Evolutionary conservation across 2,888 invertebrate genomes (phyloP), one percentile per base, ranked within the genome.

Genomic region (Elysia crispata): DNA sequence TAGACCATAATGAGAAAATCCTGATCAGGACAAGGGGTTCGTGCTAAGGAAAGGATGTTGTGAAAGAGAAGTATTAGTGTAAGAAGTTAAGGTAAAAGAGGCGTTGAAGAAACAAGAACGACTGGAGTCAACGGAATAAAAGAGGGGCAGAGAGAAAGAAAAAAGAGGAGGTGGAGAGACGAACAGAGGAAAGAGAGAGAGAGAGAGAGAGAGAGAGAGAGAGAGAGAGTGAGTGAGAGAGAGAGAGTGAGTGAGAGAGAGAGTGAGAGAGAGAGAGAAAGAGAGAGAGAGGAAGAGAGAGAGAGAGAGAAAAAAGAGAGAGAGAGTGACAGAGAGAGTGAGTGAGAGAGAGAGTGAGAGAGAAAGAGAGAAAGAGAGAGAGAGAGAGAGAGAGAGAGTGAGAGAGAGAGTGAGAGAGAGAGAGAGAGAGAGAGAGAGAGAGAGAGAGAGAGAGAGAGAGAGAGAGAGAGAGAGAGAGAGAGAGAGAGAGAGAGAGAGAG

Each of bases 371-470:
- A 49, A 49, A 41, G 66, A 49, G 64, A 77, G 69, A 77, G 77
- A 77, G 69, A 77, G 70, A 77, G 69, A 77, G 77, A 70, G 23
- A 76, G 50, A 25, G 1, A 73, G 11, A 50, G 30, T 6, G 1
- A 70, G 8, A 33, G 5, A 70, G 8, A 70, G n/a, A 41, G n/a
- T 1, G 31, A 41, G 41, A 11, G 41, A 41, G 41, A 41, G 57
- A 57, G 57, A 57, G 75, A 75, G 64, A 64, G 41, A 64, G 64
- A 64, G 66, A 76, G 77, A 77, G 60, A 77, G 69, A 70, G 69
- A 77, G 69, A 77, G 69, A 77, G 77, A 66, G 49, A 49, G 66
- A 41, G 66, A 49, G 64, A 77, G 69, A 77, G 77, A 77, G 69
- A 77, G 70, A 77, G 69, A 77, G 77, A 70, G 23, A 76, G 50